These are phyloP conservation scores for Calliphora vicina DNA, from an alignment of 1,140 invertebrate species.

Conservation along the genomic window DNA sequence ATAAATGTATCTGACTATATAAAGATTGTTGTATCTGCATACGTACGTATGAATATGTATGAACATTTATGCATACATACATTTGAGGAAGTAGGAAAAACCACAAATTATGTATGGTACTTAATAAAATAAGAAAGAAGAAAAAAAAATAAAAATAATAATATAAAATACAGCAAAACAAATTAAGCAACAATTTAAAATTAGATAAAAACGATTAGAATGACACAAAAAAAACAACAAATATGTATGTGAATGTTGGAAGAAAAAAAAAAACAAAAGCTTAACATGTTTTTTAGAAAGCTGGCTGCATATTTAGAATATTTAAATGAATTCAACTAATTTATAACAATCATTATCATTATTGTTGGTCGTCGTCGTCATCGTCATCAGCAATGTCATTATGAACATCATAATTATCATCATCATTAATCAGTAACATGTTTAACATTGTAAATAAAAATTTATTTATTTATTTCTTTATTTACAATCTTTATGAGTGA, in stretches of 20 bases:
- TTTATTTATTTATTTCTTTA: background rate
- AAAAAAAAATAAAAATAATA: background rate
- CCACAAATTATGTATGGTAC: conserved; percentile 15
- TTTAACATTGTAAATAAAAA: background rate
- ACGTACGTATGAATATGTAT: background rate
- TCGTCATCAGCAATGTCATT: background rate
- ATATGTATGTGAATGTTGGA: background rate
- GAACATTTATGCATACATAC: background rate
- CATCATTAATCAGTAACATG: background rate
- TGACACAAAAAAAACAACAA: background rate
- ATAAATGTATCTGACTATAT: background rate
- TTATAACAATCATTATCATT: too few relatives aligned
- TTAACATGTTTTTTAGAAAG: background rate
- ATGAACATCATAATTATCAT: background rate
- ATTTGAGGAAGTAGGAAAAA: conserved; percentile 17
- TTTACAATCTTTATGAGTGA: background rate
- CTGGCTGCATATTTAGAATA: background rate
- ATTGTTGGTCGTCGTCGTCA: too few relatives aligned
- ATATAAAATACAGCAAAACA: background rate
- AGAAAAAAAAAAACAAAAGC: background rate
- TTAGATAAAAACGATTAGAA: conserved; percentile 2
- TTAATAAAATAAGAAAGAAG: background rate
- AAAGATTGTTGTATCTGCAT: too few relatives aligned
- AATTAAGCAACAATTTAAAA: conserved; percentile 1
- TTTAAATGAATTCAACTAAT: too few relatives aligned